Base-by-base conservation (phyloP, 2,888 invertebrate genomes). In the Melanostoma mellinum region DNA sequence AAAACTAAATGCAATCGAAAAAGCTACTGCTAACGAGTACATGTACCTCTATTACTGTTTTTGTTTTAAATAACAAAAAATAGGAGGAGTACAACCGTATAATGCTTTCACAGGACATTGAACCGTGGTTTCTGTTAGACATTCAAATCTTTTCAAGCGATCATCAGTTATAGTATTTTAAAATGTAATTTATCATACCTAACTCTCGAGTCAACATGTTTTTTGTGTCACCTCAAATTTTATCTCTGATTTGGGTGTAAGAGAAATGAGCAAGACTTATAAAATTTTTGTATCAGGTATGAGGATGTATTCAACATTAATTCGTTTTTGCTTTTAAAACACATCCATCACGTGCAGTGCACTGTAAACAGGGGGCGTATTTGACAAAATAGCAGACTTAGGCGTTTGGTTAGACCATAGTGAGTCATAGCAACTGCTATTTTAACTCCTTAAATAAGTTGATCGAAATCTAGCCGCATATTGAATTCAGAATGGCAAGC, bases 181-280 rank as follows among this genome's bases (percentile, higher is more conserved):
- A 67, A 67, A 72, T 42, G 40, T 50, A 55, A 72, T 81, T 72
- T 60, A 72, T 71, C 76, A 81, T 32, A 46, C 10, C 50, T 5
- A n/a, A 4, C 10, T 42, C 6, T 20, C 20, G 4, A 33, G 38
- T 4, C 6, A 9, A 6, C 30, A n/a, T 40, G 2, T 5, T 36
- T 33, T 32, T 44, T 35, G 40, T 78, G 50, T 60, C 40, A 53
- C 55, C 35, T 40, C 35, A 48, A 63, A 42, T 42, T 20, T 56
- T 71, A 71, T 78, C 72, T 60, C 38, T 53, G 68, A 78, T 58
- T 44, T 74, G 40, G 63, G 33, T 71, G 69, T 75, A 65, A 55
- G 65, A 76, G 53, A 76, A 81, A 67, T 55, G 44, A 72, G 74
- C 60, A 60, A 53, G 65, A 53, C 42, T 76, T 67, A 76, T 81